phyloP scores from a whole-genome alignment of 1,140 invertebrate species.

The Trigoniulus corallinus region DNA sequence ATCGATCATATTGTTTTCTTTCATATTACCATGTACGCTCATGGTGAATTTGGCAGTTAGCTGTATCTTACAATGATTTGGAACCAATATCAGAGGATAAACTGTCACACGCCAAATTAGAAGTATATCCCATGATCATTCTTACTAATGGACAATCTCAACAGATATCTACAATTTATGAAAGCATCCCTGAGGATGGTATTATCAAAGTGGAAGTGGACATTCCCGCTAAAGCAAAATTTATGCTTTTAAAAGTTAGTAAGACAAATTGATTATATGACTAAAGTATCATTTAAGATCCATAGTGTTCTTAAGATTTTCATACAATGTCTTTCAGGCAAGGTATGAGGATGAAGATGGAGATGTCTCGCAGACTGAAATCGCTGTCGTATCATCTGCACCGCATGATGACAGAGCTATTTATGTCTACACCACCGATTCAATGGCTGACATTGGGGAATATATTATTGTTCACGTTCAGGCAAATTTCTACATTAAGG shows the following conservation, averaged over 20 bases:
- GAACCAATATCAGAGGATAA: conserved; percentile 19
- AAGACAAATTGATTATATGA: background rate
- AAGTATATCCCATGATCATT: conserved; percentile 14
- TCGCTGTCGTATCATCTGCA: background rate
- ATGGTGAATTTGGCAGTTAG: conserved; percentile 14
- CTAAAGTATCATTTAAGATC: background rate
- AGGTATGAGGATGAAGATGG: conserved; percentile 1
- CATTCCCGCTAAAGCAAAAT: background rate
- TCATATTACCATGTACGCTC: background rate
- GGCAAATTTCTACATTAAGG: conserved; percentile 26
- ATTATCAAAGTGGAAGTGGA: conserved; percentile 1
- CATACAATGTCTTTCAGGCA: background rate
- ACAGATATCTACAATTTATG: background rate
- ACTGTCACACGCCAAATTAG: conserved; percentile 17
- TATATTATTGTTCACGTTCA: conserved; percentile 32
- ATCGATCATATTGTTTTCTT: too few relatives aligned
- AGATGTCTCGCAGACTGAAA: background rate
- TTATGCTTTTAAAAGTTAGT: background rate
- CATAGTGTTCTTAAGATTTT: too few relatives aligned
- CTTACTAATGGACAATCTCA: background rate
- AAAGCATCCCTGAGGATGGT: background rate
- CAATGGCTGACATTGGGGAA: conserved; percentile 23
- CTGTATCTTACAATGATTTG: conserved; percentile 21
- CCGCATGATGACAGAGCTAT: conserved; percentile 19
- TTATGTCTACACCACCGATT: conserved; percentile 24